Conservation (phyloP, 92 coral and sea anemone genomes). For the Palythoa grandis region DNA sequence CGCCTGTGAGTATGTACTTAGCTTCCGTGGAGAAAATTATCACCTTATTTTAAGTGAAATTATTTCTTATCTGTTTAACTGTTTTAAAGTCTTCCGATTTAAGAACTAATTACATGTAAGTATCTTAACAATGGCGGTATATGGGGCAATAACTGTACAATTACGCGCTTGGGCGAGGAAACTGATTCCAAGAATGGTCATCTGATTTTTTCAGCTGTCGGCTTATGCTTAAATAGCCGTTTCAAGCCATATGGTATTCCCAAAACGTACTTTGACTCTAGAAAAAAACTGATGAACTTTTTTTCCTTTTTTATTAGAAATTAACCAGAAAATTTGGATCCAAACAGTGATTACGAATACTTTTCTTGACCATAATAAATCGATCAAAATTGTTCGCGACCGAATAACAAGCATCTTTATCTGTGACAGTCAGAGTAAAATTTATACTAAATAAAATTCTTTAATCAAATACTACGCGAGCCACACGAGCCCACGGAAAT, state of each 20-base stretch:
- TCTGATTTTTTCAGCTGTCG: background rate
- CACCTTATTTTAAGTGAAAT: slow-evolving; percentile 4
- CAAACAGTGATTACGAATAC: background rate
- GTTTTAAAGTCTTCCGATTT: slow-evolving; percentile 4
- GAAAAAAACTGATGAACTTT: background rate
- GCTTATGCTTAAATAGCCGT: background rate
- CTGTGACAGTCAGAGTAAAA: background rate
- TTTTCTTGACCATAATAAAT: background rate
- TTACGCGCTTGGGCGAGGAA: background rate
- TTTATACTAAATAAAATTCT: background rate
- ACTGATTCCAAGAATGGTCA: background rate
- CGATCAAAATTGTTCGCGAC: slow-evolving; percentile 7
- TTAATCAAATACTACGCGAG: slow-evolving; percentile 3
- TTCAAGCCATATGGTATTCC: background rate
- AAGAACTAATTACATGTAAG: background rate
- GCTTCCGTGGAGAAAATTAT: background rate
- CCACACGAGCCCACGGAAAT: slow-evolving; percentile 4
- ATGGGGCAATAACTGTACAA: background rate
- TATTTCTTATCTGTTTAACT: slow-evolving; percentile 16
- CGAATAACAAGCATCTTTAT: slow-evolving; percentile 12
- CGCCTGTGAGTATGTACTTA: background rate
- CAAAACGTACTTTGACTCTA: background rate
- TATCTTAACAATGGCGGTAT: background rate
- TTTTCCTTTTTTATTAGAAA: background rate
- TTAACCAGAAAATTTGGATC: background rate